Base-by-base conservation (phyloP, 2,113 vertebrate genomes). In the Clarias macrocephalus region DNA sequence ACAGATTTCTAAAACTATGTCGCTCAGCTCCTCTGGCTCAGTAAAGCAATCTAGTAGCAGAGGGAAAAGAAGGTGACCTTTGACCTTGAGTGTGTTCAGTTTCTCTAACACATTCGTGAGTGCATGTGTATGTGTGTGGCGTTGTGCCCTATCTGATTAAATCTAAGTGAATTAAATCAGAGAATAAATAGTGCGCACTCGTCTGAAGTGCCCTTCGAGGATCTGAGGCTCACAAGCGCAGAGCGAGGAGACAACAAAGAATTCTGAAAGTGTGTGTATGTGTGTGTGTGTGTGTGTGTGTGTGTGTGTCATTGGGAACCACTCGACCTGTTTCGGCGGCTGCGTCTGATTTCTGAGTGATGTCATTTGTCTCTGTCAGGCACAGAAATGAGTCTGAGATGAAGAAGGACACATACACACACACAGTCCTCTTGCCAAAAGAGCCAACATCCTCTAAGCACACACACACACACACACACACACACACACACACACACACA, bases 331-430 rank as follows among this genome's bases (percentile, higher is more conserved):
- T 94, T 94, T 65, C 91, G 91, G 87, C 89, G 76, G 60, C 85
- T 89, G 93, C 88, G 89, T 92, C 92, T 94, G 92, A 93, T 93
- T 95, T 94, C 93, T 94, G 94, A 95, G 92, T 94, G 91, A 92
- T 91, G 93, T 95, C 95, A 92, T 96, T 96, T 95, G 95, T 96
- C 95, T 95, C 85, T 95, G 95, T 96, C 95, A 94, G 91, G 93
- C 86, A 88, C 87, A 91, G 91, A 94, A 93, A 94, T 93, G 91
- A 92, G 89, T 86, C 85, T 87, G n/a, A 92, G 94, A 96, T 95
- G 95, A 96, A 95, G 95, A 96, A 92, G 94, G 94, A 95, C 84
- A 75, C 72, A 75, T 86, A 52, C 85, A 70, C 82, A 76, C 84
- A 88, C 88, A 85, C 85, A 76, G 73, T 86, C 84, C 85, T 83